Evolutionary conservation across 2,888 invertebrate species (phyloP).

Genomic region (Phengaris alcon): DNA sequence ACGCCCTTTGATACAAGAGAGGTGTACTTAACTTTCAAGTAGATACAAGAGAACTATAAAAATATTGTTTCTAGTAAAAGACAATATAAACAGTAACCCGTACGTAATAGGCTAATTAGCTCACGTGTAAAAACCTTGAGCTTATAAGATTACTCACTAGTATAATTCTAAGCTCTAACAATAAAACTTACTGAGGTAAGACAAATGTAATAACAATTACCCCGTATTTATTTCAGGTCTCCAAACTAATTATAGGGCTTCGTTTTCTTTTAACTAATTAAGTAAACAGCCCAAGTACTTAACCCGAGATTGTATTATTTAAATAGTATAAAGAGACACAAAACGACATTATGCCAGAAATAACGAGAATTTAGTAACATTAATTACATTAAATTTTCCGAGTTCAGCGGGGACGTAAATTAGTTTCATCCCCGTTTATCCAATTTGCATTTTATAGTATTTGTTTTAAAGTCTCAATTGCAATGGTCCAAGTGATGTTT

Average conservation of each 20-base stretch:
- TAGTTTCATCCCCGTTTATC: conserved; percentile 48
- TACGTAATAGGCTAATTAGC: neutral
- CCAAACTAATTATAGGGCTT: neutral
- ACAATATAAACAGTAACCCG: neutral
- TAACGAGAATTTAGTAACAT: conserved; percentile 58
- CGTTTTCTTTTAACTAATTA: neutral
- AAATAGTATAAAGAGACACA: conserved; percentile 53
- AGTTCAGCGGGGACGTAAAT: conserved; percentile 57
- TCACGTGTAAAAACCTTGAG: neutral
- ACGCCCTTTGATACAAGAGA: neutral
- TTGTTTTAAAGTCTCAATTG: conserved; percentile 9
- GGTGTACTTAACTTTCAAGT: neutral
- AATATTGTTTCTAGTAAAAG: conserved; percentile 8
- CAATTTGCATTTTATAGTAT: conserved; percentile 28
- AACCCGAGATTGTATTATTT: conserved; percentile 48
- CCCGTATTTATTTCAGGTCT: neutral
- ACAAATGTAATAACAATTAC: neutral
- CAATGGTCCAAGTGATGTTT: neutral
- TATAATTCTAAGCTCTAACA: neutral
- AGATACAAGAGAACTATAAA: neutral
- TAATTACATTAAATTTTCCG: conserved; percentile 56
- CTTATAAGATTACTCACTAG: neutral
- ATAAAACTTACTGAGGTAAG: neutral
- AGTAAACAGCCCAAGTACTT: conserved; percentile 34
- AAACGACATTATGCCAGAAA: conserved; percentile 57